Conservation (phyloP, 2,797 vertebrate species). For the Cottoperca gobio region DNA sequence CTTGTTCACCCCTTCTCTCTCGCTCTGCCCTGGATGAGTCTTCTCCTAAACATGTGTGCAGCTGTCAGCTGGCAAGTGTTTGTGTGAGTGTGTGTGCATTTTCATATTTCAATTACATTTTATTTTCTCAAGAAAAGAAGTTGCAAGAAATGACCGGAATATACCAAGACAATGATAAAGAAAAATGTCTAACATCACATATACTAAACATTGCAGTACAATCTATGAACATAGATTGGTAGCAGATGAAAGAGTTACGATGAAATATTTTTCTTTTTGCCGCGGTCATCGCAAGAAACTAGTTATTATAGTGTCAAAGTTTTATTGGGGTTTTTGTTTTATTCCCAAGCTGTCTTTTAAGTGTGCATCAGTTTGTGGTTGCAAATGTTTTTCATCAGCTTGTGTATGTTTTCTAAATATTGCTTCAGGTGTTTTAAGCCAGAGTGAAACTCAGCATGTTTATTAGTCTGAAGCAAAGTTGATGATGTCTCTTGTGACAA, state of each 20-base stretch:
- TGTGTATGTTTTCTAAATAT: slow-evolving; percentile 53
- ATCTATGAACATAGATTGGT: background rate
- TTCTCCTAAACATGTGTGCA: slow-evolving; percentile 75
- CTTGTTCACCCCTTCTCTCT: slow-evolving; percentile 64
- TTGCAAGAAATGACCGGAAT: background rate
- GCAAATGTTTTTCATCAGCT: slow-evolving; percentile 38
- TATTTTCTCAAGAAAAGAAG: background rate
- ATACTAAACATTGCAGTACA: background rate
- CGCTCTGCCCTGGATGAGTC: slow-evolving; percentile 62
- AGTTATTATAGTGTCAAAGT: slow-evolving; percentile 15
- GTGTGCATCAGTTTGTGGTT: slow-evolving; percentile 17
- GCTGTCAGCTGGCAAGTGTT: slow-evolving; percentile 77
- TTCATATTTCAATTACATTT: slow-evolving; percentile 40
- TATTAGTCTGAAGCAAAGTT: slow-evolving; percentile 65
- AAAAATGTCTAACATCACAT: background rate
- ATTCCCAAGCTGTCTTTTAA: slow-evolving; percentile 27
- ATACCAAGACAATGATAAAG: background rate
- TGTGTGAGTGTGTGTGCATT: slow-evolving; percentile 50
- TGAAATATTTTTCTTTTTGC: slow-evolving; percentile 3
- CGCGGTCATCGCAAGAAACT: slow-evolving; percentile 5
- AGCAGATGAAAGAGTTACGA: background rate
- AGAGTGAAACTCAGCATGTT: slow-evolving; percentile 61
- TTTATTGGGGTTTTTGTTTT: slow-evolving; percentile 26
- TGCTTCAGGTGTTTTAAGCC: slow-evolving; percentile 66
- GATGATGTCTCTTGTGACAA: slow-evolving; percentile 79